phyloP scores from a whole-genome alignment of 2,113 vertebrate species.

The Poicephalus gulielmi region DNA sequence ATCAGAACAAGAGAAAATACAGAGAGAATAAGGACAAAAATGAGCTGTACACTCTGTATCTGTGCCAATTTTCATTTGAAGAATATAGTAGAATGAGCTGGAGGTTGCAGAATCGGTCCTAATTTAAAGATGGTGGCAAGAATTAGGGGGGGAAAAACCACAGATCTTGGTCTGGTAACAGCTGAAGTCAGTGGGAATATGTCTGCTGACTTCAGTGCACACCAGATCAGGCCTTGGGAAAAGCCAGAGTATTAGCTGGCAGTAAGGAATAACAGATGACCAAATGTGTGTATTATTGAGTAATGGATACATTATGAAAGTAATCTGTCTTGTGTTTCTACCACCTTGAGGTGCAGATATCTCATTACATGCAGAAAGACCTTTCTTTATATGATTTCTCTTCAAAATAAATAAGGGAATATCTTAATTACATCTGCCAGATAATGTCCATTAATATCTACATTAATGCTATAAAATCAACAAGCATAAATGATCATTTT shows the following conservation, averaged over 20 bases:
- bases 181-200: not conserved
- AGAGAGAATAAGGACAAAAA: not conserved
- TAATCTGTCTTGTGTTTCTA: not conserved
- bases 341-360: not conserved
- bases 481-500: not conserved
- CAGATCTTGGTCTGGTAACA: not conserved
- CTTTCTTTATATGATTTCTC: not conserved
- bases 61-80: not conserved
- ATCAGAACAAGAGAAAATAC: not conserved
- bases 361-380: not conserved
- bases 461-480: not conserved
- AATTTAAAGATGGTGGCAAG: not conserved
- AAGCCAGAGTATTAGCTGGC: not conserved
- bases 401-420: not conserved
- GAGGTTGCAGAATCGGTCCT: not conserved
- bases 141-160: fast-evolving
- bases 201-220: not conserved
- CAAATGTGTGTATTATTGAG: not conserved
- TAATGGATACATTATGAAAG: not conserved
- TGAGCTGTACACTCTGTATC: not conserved
- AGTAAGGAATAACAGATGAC: constrained; percentile 17
- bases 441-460: not conserved
- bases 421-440: not conserved
- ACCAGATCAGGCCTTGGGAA: not conserved
- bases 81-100: not conserved